phyloP scores from a whole-genome alignment of 1,140 invertebrate species.

The Nasonia giraulti region DNA sequence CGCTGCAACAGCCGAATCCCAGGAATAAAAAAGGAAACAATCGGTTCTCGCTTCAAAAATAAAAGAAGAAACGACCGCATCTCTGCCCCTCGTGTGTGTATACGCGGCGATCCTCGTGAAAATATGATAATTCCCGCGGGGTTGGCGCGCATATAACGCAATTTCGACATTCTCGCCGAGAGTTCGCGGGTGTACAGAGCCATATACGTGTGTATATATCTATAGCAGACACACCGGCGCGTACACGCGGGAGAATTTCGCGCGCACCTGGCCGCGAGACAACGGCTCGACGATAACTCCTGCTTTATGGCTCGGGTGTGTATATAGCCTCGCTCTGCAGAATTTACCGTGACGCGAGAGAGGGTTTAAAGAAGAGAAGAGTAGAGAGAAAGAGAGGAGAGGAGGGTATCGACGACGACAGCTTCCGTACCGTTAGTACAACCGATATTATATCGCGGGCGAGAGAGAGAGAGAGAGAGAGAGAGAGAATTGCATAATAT shows the following conservation, averaged over 20 bases:
- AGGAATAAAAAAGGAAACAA: slow-evolving; percentile 20
- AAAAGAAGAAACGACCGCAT: not conserved
- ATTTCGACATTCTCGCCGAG: slow-evolving; percentile 32
- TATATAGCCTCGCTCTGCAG: slow-evolving; percentile 48
- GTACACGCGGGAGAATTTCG: not conserved
- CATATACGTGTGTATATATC: not conserved
- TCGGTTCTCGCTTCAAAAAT: not conserved
- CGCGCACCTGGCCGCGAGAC: slow-evolving; percentile 49
- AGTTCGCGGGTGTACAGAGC: not conserved
- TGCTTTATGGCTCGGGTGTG: slow-evolving; percentile 58
- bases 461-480: not conserved
- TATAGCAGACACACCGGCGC: not conserved
- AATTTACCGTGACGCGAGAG: slow-evolving; percentile 57
- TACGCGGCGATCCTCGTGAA: not conserved
- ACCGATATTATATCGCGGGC: slow-evolving; percentile 49
- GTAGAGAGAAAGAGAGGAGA: not conserved
- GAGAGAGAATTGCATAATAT: slow-evolving; percentile 27
- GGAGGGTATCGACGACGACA: slow-evolving; percentile 39
- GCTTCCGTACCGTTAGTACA: slow-evolving; percentile 58
- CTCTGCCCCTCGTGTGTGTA: not conserved
- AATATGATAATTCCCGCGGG: slow-evolving; percentile 37
- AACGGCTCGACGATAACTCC: slow-evolving; percentile 60
- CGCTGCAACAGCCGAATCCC: slow-evolving; percentile 11
- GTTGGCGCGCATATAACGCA: slow-evolving; percentile 1
- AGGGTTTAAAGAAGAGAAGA: not conserved